A percentile compares a stretch with the other conserved stretches of the same genome.
Evolutionary conservation across 1,140 invertebrate species (phyloP).

Genomic region (Psilanteris sp.): DNA sequence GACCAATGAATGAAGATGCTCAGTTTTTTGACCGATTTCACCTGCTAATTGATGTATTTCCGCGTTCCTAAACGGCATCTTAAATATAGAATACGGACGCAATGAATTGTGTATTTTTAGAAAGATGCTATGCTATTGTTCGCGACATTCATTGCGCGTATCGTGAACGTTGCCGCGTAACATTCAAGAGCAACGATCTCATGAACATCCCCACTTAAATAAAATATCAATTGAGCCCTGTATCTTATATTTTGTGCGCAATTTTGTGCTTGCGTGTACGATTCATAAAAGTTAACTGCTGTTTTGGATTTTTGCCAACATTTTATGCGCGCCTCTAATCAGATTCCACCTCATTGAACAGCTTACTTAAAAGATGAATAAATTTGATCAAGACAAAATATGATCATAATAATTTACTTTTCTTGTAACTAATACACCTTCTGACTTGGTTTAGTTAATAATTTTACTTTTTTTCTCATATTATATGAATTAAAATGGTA

Average conservation of each 20-base stretch:
- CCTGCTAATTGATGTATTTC: conserved; percentile 50
- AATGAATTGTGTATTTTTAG: conserved; percentile 48
- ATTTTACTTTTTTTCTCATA: too few species aligned
- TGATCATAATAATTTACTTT: too few species aligned
- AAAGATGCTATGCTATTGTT: conserved; percentile 30
- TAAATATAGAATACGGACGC: conserved; percentile 60
- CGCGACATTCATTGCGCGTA: conserved; percentile 26
- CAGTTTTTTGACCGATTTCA: conserved; percentile 55
- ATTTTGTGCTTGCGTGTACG: conserved; percentile 28
- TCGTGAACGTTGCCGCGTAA: conserved; percentile 11
- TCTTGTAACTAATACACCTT: too few species aligned
- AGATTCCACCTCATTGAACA: conserved; percentile 12
- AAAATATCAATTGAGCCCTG: conserved; percentile 16
- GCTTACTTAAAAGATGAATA: conserved; percentile 22
- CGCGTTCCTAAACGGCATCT: neutral
- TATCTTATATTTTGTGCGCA: conserved; percentile 38
- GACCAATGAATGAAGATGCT: too few species aligned
- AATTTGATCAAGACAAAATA: too few species aligned
- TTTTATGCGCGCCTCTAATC: conserved; percentile 2
- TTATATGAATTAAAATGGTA: too few species aligned
- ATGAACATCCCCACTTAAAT: neutral
- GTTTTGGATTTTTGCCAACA: conserved; percentile 31
- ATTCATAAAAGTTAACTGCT: conserved; percentile 35
- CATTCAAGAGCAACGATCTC: conserved; percentile 46
- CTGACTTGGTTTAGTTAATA: too few species aligned